These are phyloP conservation scores for Vipera latastei DNA, from an alignment of 2,797 vertebrate genomes.

Conservation along the genomic window DNA sequence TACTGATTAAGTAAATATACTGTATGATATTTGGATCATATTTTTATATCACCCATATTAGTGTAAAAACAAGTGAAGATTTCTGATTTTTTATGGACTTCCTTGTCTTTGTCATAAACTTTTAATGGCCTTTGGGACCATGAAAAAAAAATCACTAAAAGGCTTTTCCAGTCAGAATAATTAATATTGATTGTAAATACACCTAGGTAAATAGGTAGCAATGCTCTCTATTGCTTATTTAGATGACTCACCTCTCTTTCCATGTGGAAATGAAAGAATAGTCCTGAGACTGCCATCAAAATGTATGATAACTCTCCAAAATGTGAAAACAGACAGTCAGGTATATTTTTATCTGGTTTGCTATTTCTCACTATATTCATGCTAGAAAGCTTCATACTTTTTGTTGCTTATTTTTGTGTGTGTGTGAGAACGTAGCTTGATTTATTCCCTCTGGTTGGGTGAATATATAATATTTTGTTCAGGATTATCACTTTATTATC, in stretches of 20 bases:
- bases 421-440: conserved; percentile 35
- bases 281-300: neutral
- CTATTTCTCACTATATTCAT: neutral
- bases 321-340: neutral
- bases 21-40: neutral
- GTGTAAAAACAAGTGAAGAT: neutral
- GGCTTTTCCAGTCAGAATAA: neutral
- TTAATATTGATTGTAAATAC: neutral
- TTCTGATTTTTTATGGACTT: neutral
- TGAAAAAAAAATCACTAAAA: neutral
- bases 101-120: neutral
- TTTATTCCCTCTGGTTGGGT: conserved; percentile 60
- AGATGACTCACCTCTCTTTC: neutral
- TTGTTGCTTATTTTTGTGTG: conserved; percentile 19
- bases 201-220: neutral
- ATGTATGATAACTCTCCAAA: neutral
- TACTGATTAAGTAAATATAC: neutral
- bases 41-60: too few species aligned
- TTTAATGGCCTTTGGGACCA: neutral
- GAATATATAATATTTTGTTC: conserved; percentile 69
- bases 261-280: neutral
- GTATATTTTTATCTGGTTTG: neutral
- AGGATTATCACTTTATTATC: conserved; percentile 70
- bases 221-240: neutral
- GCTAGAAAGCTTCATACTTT: conserved; percentile 14